Percentiles rank a stretch among this genome's conserved stretches.
These are phyloP conservation scores for Delphinapterus leucas DNA, from an alignment of 2,113 vertebrate genomes.

Conservation along the genomic window DNA sequence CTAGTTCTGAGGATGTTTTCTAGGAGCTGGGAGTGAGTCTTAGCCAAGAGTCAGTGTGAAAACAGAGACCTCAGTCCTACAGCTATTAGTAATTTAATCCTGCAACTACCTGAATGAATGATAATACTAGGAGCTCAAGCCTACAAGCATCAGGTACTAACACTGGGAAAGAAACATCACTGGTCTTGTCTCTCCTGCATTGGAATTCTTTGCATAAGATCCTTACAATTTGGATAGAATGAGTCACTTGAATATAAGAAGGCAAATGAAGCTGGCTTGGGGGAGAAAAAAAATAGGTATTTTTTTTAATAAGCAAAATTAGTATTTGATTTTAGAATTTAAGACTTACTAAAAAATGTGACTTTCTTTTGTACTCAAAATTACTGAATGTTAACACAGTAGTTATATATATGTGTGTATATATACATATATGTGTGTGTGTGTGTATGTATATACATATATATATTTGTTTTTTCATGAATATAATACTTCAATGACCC, in stretches of 20 bases:
- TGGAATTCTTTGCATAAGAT: background rate
- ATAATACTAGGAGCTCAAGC: background rate
- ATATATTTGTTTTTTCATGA: background rate
- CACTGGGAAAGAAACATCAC: background rate
- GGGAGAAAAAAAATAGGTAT: background rate
- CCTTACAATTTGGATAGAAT: background rate
- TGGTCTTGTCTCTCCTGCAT: background rate
- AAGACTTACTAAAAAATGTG: background rate
- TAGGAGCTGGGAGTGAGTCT: background rate
- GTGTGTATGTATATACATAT: background rate
- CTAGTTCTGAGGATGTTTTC: background rate
- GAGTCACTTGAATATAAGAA: background rate
- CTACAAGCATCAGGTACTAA: background rate
- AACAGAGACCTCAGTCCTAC: background rate
- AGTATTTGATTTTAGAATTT: background rate
- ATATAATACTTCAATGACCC: background rate
- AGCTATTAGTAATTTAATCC: background rate
- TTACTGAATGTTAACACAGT: background rate
- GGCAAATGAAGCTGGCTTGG: background rate
- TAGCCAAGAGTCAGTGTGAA: background rate
- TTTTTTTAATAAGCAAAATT: background rate
- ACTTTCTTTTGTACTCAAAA: background rate
- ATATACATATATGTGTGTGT: background rate
- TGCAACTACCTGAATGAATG: background rate
- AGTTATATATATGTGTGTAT: background rate